These are phyloP conservation scores for Kryptopterus vitreolus DNA, from an alignment of 2,797 vertebrate species.

Conservation along the genomic window DNA sequence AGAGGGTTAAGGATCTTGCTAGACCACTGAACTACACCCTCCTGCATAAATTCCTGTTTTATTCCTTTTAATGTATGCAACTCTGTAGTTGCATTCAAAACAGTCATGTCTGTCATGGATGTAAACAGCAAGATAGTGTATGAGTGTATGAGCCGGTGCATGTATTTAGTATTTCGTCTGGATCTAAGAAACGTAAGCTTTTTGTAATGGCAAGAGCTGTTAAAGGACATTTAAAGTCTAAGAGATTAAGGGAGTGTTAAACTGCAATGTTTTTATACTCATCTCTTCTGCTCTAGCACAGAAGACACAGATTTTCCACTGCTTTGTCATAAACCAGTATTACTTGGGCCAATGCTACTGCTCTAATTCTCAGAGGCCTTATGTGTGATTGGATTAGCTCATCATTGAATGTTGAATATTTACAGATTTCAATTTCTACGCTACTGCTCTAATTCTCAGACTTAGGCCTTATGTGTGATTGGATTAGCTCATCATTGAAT, in stretches of 20 bases:
- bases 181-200: not conserved
- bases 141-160: not conserved
- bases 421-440: no score
- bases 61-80: not conserved
- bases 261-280: not conserved
- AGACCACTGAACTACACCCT: no score
- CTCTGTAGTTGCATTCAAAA: not conserved
- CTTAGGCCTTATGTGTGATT: not conserved
- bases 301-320: not conserved
- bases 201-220: not conserved
- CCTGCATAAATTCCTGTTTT: conserved; percentile 1
- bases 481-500: not conserved
- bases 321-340: not conserved
- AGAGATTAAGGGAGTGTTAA: not conserved
- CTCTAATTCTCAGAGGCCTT: not conserved
- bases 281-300: not conserved
- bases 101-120: not conserved
- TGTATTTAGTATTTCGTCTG: not conserved
- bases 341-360: not conserved
- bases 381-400: not conserved
- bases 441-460: not conserved
- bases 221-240: not conserved
- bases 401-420: not conserved
- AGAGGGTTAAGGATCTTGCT: no score
- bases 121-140: not conserved